Base-by-base conservation (phyloP, 2,113 vertebrate genomes). In the Riparia riparia region DNA sequence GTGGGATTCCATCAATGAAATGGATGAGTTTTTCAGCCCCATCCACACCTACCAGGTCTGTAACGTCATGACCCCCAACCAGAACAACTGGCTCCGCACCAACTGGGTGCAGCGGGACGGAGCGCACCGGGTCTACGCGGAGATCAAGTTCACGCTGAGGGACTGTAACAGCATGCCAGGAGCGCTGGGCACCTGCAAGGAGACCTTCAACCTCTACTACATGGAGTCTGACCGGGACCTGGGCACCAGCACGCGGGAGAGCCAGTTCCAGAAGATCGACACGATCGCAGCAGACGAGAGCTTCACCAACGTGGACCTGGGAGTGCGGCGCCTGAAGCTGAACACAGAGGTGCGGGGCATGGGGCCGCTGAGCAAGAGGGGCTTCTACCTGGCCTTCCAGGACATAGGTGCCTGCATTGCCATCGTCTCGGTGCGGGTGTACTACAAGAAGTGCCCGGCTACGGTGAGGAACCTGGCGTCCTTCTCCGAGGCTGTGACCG, bases 91-190 rank as follows among this genome's bases (percentile, higher is more conserved):
- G 99, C 98, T 99, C 24, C 98, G 99, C 45, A 99, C 99, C 6
- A 98, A 96, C 93, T 99, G 99, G 99, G 97, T 99, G 50, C 99
- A 98, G 37, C 98, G 99, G 2, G 98, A 99, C 0, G 99, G 99
- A 0, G 99, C 99, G 0, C 98, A 98, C 25, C 98, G 99, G 2
- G 99, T 99, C 89, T 99, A 99, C 4, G 99, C 99, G 0, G 99
- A 99, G 98, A 98, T 99, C 92, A 99, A 99, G 87, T 99, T 99
- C 97, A 99, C 99, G 0, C 97, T 99, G 39, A 97, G 99, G 17
- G 99, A 99, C 97, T 99, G 99, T 57, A 99, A 99, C 98, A 99
- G 99, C 97, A 99, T 99, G 98, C 99, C 99, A 0, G 99, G 99
- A 0, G 99, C 99, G 14, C 97, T 99, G 92, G 99, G 99, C 66